Conservation (phyloP, 2,797 vertebrate species). For the Mus caroli region DNA sequence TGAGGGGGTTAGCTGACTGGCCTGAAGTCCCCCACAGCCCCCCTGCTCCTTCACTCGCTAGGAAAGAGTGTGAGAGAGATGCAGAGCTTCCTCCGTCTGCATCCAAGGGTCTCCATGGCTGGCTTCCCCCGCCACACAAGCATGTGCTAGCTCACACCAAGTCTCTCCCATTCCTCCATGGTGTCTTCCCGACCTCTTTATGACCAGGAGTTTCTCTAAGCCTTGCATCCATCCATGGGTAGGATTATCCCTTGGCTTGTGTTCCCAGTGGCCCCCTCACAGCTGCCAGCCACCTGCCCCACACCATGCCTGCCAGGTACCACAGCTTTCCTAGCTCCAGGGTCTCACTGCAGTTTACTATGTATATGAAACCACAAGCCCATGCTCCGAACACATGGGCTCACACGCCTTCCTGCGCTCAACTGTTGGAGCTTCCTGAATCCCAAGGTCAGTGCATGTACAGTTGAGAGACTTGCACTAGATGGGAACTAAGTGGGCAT, state of each 20-base stretch:
- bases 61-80: neutral
- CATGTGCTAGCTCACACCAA: neutral
- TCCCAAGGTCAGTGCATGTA: neutral
- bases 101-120: neutral
- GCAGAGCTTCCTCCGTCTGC: neutral
- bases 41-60: neutral
- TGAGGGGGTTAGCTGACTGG: neutral
- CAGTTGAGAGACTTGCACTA: neutral
- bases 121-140: neutral
- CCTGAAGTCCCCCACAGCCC: neutral
- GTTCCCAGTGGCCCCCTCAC: neutral
- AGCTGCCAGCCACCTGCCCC: neutral
- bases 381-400: too few species aligned
- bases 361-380: neutral
- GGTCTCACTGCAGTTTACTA: neutral
- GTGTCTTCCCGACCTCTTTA: neutral
- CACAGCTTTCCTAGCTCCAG: too few species aligned
- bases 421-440: too few species aligned
- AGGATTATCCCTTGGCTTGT: neutral
- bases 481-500: neutral
- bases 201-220: neutral
- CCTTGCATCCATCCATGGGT: neutral
- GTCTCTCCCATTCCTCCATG: neutral
- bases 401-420: neutral
- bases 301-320: neutral